phyloP scores from a whole-genome alignment of 2,113 vertebrate genomes.

The Irena cyanogastra region DNA sequence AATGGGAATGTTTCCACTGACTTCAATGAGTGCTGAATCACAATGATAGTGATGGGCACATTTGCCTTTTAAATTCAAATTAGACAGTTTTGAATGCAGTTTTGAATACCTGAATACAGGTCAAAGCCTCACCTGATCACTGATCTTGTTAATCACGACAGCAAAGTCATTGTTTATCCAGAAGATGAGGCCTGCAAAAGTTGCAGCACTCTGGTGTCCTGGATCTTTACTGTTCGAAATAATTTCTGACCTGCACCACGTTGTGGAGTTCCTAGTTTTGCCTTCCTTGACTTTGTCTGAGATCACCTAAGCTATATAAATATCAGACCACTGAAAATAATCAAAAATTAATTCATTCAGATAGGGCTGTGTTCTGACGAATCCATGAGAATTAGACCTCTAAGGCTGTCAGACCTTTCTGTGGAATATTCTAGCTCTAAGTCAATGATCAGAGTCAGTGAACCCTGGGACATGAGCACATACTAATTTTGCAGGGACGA shows the following conservation, averaged over 20 bases:
- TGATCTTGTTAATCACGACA: neutral
- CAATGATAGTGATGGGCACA: neutral
- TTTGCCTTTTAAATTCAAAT: neutral
- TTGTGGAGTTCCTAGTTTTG: neutral
- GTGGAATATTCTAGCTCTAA: neutral
- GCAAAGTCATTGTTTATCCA: neutral
- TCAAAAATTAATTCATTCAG: neutral
- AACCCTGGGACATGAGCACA: neutral
- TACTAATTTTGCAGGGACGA: neutral
- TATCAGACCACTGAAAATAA: neutral
- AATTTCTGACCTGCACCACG: neutral
- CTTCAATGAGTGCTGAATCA: neutral
- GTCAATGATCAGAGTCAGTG: neutral
- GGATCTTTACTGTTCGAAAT: neutral
- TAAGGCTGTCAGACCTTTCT: neutral
- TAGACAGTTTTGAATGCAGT: neutral
- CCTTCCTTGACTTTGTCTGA: neutral
- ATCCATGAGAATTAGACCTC: neutral
- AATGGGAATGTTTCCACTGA: conserved; percentile 7
- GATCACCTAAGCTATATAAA: neutral
- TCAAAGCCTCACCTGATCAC: neutral
- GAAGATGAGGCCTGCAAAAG: neutral
- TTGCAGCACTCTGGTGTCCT: neutral
- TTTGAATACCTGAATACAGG: no score
- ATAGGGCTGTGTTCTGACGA: neutral